Evolutionary conservation across 2,797 vertebrate genomes (phyloP).

Genomic region (Merluccius polli): DNA sequence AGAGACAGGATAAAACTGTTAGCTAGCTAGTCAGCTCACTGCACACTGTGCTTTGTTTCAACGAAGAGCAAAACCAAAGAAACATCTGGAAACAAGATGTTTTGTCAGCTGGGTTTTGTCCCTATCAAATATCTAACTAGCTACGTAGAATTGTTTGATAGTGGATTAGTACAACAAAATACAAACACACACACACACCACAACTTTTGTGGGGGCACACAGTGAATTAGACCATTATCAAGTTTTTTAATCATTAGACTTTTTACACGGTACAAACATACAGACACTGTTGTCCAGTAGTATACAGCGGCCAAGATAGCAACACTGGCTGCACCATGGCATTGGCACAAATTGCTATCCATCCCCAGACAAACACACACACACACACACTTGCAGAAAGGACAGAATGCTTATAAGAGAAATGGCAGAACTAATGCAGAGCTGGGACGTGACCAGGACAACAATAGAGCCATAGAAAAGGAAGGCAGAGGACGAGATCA

Average conservation of each 20-base stretch:
- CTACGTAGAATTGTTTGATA: conserved; percentile 28
- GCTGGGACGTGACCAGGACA: neutral
- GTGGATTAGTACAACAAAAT: conserved; percentile 38
- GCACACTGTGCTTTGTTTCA: conserved; percentile 60
- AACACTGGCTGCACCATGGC: neutral
- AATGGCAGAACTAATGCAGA: neutral
- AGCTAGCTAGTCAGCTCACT: conserved; percentile 77
- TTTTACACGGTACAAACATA: neutral
- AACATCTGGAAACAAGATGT: conserved; percentile 18
- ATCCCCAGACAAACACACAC: conserved; percentile 3
- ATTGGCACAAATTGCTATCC: neutral
- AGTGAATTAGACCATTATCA: neutral
- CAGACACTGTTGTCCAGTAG: neutral
- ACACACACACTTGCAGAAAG: neutral
- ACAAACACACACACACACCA: conserved; percentile 8
- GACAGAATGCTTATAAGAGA: conserved; percentile 1
- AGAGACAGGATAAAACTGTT: conserved; percentile 78
- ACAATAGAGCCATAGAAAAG: neutral
- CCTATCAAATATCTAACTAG: conserved; percentile 41
- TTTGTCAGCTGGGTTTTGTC: conserved; percentile 22
- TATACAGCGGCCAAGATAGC: no score
- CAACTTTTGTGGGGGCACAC: neutral
- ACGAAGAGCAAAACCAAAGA: conserved; percentile 40
- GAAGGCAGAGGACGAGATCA: neutral
- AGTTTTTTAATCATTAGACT: neutral